Evolutionary conservation across 2,113 vertebrate genomes (phyloP).

Genomic region (Lamprologus callipterus): DNA sequence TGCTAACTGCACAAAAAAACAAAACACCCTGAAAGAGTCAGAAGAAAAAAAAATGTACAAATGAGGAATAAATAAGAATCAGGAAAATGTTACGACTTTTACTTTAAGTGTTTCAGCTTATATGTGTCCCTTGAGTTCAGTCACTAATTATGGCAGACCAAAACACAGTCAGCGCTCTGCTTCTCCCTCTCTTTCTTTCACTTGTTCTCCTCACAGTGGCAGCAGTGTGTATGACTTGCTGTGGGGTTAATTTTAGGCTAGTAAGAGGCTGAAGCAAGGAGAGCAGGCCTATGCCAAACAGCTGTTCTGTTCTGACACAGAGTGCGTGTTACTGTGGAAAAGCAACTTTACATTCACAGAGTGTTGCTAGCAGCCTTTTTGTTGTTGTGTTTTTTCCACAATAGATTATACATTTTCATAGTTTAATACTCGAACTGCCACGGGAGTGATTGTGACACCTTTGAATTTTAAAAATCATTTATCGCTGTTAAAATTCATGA

Average conservation of each 20-base stretch:
- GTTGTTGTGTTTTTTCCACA: background rate
- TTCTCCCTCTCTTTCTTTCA: background rate
- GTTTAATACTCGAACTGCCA: background rate
- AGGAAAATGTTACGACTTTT: background rate
- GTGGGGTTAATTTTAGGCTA: background rate
- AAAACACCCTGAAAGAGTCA: background rate
- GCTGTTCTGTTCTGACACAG: background rate
- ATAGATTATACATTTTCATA: background rate
- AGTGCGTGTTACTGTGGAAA: background rate
- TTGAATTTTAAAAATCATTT: background rate
- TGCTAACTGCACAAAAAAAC: background rate
- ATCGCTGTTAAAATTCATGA: background rate
- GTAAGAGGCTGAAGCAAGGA: background rate
- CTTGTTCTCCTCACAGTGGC: background rate
- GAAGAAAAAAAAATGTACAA: background rate
- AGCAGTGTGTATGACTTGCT: background rate
- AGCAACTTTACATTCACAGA: background rate
- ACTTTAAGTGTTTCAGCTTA: background rate
- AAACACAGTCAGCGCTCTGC: background rate
- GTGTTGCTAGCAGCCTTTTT: background rate
- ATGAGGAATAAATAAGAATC: background rate
- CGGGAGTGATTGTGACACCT: background rate
- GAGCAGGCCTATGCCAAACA: background rate
- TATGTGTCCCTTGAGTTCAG: background rate
- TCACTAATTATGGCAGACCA: background rate